Evolutionary conservation across 2,113 vertebrate species (phyloP), one percentile per base, ranked within the genome.

Genomic region (Bambusicola thoracicus): DNA sequence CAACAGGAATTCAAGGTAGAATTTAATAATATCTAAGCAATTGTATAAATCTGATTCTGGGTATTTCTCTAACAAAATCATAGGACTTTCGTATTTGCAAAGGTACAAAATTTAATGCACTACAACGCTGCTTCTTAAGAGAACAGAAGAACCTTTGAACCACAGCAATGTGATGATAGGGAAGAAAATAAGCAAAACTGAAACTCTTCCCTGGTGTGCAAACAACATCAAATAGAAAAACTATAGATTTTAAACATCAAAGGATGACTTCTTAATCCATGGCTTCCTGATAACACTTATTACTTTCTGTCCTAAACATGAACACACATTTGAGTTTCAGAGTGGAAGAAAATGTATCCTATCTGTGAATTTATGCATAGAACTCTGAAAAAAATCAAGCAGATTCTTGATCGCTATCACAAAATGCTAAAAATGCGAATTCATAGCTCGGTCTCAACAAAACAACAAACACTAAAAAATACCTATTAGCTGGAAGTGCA

Each of bases 401-500:
- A 44, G 19, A 49, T 43, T 74, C 32, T 74, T 77, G 8, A 73
- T 27, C 17, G 16, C 24, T 18, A 29, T 6, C 43, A 65, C 17
- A 77, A 85, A 43, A 27, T 61, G 8, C n/a, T 88, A 7, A 25
- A 58, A 81, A 16, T 27, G 8, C 46, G 29, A 68, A 27, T 55
- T 11, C 19, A 38, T 3, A 46, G n/a, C 62, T 78, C 21, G 51
- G 29, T 24, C 12, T 72, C 66, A 34, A 55, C 4, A 40, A 61
- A 82, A 85, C 3, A 51, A 10, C 2, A 48, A 70, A 27, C 7
- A 10, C 3, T 46, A 69, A 32, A 10, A 9, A 83, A 44, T n/a
- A n/a, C 14, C 8, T 11, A 27, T 36, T 18, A 1, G 1, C 22
- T 78, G n/a, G 56, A 75, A 89, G 36, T 11, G 44, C 0, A 49